Evolutionary conservation across 2,888 invertebrate species (phyloP), one percentile per base, ranked within the genome.

Genomic region (Byasa hedistus): DNA sequence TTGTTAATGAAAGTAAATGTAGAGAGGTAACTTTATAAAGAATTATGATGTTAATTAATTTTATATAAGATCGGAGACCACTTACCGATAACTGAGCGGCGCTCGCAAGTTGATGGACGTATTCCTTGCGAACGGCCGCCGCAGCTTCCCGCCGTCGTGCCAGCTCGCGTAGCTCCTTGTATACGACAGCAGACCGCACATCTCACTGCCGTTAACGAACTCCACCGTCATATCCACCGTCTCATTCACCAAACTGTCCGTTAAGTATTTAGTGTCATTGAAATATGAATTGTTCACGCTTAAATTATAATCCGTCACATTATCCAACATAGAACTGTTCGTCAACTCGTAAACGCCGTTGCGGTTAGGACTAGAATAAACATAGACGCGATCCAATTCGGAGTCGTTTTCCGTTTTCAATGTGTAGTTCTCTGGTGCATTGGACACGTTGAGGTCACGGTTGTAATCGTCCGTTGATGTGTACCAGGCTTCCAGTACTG

Each of bases 401-500:
- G 87, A 83, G 70, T 91, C 91, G 75, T 87, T 89, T 69, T 87
- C 87, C 64, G 86, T 86, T 75, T 81, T 86, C 64, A 86, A 76
- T 63, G 75, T 77, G 32, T 85, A 70, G 57, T 66, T 71, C 65
- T 79, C 71, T 75, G 75, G 71, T 64, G 76, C 73, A 24, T 65
- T 71, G 44, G 82, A 78, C 58, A 75, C 75, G 77, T 83, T 85
- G 32, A 73, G 68, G 85, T 74, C 70, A 52, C 68, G 80, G 72
- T 79, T 77, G 88, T 84, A 83, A 69, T 89, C 80, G 60, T 85
- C 83, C 65, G 74, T 58, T 56, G 89, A 78, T 68, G 91, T 90
- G 80, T 94, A 94, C 83, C 93, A 92, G n/a, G 93, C 94, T 75
- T 94, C 94, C 73, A 94, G 81, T 48, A 95, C 89, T 52, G 94